Conservation (phyloP, 2,113 vertebrate species). For the Jaculus jaculus region DNA sequence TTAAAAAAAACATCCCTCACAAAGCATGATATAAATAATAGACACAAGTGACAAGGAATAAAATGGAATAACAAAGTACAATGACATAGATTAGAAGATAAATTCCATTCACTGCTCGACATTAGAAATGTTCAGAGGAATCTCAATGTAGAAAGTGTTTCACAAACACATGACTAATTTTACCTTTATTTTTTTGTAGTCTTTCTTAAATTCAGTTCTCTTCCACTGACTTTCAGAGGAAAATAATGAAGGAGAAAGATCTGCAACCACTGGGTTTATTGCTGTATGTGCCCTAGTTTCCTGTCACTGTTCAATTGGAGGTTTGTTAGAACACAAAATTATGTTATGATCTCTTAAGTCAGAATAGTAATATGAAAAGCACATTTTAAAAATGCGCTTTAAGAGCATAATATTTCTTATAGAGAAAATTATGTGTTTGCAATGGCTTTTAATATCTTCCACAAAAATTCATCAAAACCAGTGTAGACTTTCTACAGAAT, state of each 20-base stretch:
- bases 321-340: conserved; percentile 67
- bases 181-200: neutral
- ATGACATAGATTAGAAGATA: neutral
- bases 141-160: neutral
- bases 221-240: neutral
- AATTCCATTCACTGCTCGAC: neutral
- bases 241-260: neutral
- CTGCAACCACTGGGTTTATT: conserved; percentile 52
- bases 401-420: conserved; percentile 42
- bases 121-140: neutral
- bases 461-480: neutral
- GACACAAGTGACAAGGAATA: neutral
- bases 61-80: neutral
- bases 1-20: neutral
- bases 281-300: conserved; percentile 7
- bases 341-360: conserved; percentile 40
- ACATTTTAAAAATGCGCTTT: conserved; percentile 41
- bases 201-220: neutral
- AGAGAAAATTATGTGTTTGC: conserved; percentile 24
- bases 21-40: conserved; percentile 8
- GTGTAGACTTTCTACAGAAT: neutral
- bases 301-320: conserved; percentile 70
- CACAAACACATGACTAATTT: neutral
- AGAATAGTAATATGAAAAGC: conserved; percentile 61
- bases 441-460: neutral